Evolutionary conservation across 2,888 invertebrate species (phyloP), one percentile per base, ranked within the genome.

Genomic region (Lasioglossum morio): DNA sequence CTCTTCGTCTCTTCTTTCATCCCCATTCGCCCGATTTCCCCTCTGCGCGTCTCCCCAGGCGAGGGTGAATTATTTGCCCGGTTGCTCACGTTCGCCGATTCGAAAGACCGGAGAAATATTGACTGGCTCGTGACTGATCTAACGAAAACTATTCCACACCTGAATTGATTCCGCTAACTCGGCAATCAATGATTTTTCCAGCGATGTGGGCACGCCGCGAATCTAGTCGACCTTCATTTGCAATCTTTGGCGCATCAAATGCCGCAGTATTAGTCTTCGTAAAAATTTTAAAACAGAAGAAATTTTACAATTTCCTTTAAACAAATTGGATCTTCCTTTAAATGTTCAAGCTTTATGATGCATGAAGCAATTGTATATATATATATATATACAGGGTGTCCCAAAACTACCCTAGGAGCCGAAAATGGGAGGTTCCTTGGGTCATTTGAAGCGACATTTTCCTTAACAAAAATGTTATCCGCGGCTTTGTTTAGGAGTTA

Each of bases 101-200:
- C 77, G 27, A 72, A 8, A 23, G 14, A 46, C 40, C 37, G 27
- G 37, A 81, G 37, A 77, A 73, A 63, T 73, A 81, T 63, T 77
- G 72, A 72, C 63, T 60, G 63, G 48, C 63, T 60, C 53, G 2
- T 23, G 72, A 74, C 57, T 66, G 72, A 66, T 72, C 63, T 30
- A 48, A 53, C 72, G 72, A 73, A 79, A 72, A 82, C 77, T 79
- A 76, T 85, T 85, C 66, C 34, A 66, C 30, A 66, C 66, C 66
- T 66, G 34, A 66, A 66, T 66, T 66, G 34, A 66, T 34, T 66
- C 30, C 8, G 34, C 66, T 19, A 66, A 30, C 66, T 34, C 30
- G 30, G 30, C 34, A 30, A 66, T 66, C 30, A 19, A 30, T 16
- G 66, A 66, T 30, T 66, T 30, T 30, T 2, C 12, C 19, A 19